Evolutionary conservation across 2,888 invertebrate species (phyloP).

Genomic region (Dromius quadrimaculatus): DNA sequence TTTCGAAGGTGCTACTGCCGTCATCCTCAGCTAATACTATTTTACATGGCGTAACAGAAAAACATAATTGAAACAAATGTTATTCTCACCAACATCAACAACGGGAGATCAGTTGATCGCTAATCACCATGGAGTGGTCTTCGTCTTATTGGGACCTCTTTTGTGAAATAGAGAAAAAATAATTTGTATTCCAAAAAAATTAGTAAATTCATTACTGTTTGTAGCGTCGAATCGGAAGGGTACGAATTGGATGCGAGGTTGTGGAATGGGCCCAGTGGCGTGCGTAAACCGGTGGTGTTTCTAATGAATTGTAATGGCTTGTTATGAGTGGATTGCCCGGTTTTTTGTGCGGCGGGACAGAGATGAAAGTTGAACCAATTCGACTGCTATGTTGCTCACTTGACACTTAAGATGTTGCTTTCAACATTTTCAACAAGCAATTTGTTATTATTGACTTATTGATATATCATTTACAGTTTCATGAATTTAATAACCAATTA

Average conservation of each 20-base stretch:
- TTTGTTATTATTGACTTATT: slow-evolving; percentile 7
- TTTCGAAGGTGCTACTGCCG: too few relatives aligned
- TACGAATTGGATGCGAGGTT: background rate
- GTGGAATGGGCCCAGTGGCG: slow-evolving; percentile 15
- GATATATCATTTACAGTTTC: too few relatives aligned
- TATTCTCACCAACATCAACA: background rate
- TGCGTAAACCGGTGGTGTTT: slow-evolving; percentile 15
- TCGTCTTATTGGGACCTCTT: background rate
- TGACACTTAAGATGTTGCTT: slow-evolving; percentile 14
- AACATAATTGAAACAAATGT: too few relatives aligned
- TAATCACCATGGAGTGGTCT: too few relatives aligned
- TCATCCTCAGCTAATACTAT: too few relatives aligned
- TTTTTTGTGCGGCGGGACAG: slow-evolving; percentile 22
- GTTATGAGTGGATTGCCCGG: slow-evolving; percentile 29
- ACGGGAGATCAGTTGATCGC: background rate
- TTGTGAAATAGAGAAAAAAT: too few relatives aligned
- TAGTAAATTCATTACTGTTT: too few relatives aligned
- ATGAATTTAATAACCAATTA: too few relatives aligned
- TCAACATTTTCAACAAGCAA: slow-evolving; percentile 4
- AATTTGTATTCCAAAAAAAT: too few relatives aligned
- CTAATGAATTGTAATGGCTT: slow-evolving; percentile 34
- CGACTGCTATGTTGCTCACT: slow-evolving; percentile 10
- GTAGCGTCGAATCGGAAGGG: background rate
- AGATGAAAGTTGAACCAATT: slow-evolving; percentile 26
- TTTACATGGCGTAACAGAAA: too few relatives aligned